Percentiles rank a stretch among this genome's conserved stretches.
These are phyloP conservation scores for Rhadina sibilatrix DNA, from an alignment of 2,113 vertebrate species.

Conservation along the genomic window DNA sequence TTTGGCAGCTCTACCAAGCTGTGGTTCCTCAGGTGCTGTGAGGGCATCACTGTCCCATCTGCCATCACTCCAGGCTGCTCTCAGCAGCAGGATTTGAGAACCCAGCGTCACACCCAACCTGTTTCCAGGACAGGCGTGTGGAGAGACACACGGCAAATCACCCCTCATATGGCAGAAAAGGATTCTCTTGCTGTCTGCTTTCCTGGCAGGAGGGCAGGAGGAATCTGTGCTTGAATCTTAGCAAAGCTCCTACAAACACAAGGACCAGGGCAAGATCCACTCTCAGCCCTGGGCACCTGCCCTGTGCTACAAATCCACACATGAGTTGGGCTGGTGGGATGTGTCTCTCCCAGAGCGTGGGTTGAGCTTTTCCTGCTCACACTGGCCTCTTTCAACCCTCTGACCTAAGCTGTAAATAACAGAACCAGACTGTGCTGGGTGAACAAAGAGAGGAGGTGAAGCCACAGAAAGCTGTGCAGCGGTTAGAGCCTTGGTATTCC, in stretches of 20 bases:
- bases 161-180: rapidly evolving
- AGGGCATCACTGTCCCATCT: not conserved
- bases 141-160: not conserved
- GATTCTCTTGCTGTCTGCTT: not conserved
- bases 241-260: not conserved
- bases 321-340: not conserved
- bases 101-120: rapidly evolving
- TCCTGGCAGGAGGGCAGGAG: not conserved
- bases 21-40: not conserved
- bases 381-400: not conserved
- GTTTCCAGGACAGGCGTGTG: not conserved
- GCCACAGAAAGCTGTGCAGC: not conserved
- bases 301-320: not conserved
- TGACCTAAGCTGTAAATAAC: not conserved
- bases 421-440: not conserved
- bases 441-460: not conserved
- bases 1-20: not conserved
- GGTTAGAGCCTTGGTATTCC: not conserved
- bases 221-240: not conserved
- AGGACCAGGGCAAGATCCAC: not conserved
- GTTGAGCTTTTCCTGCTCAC: not conserved
- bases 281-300: not conserved
- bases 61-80: not conserved
- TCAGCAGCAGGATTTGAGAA: not conserved
- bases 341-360: not conserved